Base-by-base conservation (phyloP, 1,140 invertebrate species). In the Linepithema humile region DNA sequence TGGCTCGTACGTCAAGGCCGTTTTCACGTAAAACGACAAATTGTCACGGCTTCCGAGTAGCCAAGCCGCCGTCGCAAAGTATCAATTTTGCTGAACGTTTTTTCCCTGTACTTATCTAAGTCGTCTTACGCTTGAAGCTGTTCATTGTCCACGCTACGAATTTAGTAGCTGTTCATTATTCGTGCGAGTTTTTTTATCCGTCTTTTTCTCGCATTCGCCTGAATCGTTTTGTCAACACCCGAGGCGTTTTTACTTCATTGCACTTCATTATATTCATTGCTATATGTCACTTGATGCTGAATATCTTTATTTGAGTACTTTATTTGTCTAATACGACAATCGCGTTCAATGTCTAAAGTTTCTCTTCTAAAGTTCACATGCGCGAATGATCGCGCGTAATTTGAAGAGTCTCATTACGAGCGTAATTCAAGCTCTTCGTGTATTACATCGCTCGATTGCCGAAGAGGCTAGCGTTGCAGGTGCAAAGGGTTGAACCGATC, bases 31-130 rank as follows among this genome's bases (percentile, higher is more conserved):
- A 59, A 45, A 35, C 59, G 5, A 0, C 15, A 15, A 67, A 78
- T 59, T 23, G 26, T 15, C 10, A 32, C 59, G 9, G 40, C 7
- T 85, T 84, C 26, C n/a, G 45, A 15, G 35, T 35, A 29, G 9
- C 62, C 50, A 23, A 35, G 15, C n/a, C 35, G 43, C 3, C 0
- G 26, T 83, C 55, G 57, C 17, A 17, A 59, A 48, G 10, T 20
- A 20, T 62, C 57, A 57, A 65, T 84, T 84, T 85, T 32, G 59
- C 45, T 48, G 83, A 84, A 85, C 40, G 15, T 50, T 23, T 45
- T 55, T n/a, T n/a, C 55, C n/a, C 12, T n/a, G 29, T 48, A 48
- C 35, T 29, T 12, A 35, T 59, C 26, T 59, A 15, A n/a, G 9
- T 17, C 2, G 38, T 32, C 26, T 45, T 32, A 12, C 17, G 15